Evolutionary conservation across 92 coral and sea anemone genomes (phyloP).

Genomic region (Zoanthus solanderi): DNA sequence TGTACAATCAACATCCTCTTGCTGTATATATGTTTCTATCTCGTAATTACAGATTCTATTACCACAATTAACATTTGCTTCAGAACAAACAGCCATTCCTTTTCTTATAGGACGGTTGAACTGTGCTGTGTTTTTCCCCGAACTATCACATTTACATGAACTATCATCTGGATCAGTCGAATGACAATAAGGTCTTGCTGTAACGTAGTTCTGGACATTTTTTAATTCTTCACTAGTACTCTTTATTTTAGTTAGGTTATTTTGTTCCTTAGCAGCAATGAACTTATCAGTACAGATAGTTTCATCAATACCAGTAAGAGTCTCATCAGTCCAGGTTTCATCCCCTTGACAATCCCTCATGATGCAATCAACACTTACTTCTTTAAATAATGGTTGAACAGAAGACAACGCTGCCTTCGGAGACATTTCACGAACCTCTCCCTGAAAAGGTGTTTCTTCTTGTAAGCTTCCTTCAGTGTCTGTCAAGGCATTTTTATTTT

Average conservation of each 20-base stretch:
- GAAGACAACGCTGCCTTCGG: background rate
- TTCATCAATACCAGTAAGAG: background rate
- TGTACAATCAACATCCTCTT: background rate
- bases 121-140: background rate
- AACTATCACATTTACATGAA: background rate
- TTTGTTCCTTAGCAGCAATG: background rate
- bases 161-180: background rate
- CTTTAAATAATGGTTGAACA: background rate
- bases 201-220: background rate
- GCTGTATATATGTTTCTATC: background rate
- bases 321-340: background rate
- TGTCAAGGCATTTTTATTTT: background rate
- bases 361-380: background rate
- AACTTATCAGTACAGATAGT: background rate
- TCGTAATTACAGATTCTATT: background rate
- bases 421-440: background rate
- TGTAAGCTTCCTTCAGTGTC: background rate
- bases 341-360: background rate
- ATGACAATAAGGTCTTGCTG: background rate
- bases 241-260: background rate
- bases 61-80: background rate
- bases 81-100: background rate
- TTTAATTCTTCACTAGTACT: background rate
- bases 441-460: background rate
- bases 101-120: constrained; percentile 31